Evolutionary conservation across 2,888 invertebrate species (phyloP).

Genomic region (Lepidochrysops patricia): DNA sequence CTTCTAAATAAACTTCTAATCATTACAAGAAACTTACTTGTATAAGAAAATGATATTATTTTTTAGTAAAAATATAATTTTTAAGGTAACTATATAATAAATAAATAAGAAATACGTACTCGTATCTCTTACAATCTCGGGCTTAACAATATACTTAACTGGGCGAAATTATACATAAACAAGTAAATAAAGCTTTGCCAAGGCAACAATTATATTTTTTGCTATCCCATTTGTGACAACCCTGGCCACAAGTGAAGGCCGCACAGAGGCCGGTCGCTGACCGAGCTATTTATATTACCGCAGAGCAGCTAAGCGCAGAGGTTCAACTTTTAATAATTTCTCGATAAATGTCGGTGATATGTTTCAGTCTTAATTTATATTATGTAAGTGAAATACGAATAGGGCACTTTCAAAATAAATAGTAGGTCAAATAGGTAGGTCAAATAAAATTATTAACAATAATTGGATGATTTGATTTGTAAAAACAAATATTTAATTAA

Average conservation of each 20-base stretch:
- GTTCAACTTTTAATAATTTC: constrained; percentile 16
- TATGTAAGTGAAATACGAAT: no score
- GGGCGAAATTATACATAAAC: not conserved
- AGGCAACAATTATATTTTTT: not conserved
- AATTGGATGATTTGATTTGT: not conserved
- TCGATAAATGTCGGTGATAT: constrained; percentile 21
- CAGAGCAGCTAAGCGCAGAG: constrained; percentile 32
- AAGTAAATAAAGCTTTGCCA: not conserved
- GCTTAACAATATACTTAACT: no score
- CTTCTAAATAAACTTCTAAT: no score
- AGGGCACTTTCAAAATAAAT: no score
- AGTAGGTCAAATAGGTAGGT: no score
- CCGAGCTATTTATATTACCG: constrained; percentile 60
- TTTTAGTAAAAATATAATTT: no score
- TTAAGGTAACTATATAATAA: no score
- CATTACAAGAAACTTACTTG: no score
- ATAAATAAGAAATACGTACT: no score
- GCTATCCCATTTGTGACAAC: constrained; percentile 21
- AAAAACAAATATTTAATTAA: not conserved
- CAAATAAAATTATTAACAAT: no score
- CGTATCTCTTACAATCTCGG: no score
- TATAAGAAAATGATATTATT: no score
- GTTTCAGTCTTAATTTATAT: constrained; percentile 17
- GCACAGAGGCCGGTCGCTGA: constrained; percentile 66
- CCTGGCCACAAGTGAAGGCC: constrained; percentile 54